A percentile compares a stretch with the other conserved stretches of the same genome.
Evolutionary conservation across 1,140 invertebrate species (phyloP).

Genomic region (Drosophila albomicans): DNA sequence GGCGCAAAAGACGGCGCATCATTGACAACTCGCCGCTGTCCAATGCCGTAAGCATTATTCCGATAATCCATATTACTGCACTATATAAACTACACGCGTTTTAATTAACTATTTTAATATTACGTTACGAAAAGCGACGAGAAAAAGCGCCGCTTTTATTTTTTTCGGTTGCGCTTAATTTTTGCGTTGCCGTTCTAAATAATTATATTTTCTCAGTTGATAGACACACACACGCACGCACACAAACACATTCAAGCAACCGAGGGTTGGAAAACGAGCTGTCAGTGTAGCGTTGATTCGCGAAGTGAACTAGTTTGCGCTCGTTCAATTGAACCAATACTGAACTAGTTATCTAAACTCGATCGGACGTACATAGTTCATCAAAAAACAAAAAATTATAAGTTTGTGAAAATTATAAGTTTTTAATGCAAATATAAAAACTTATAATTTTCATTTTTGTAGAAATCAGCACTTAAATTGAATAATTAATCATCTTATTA

Average conservation of each 20-base stretch:
- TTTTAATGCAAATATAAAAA: too few relatives aligned
- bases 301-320: background rate
- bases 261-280: slow-evolving; percentile 28
- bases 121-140: slow-evolving; percentile 2
- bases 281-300: background rate
- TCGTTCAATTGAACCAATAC: background rate
- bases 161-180: slow-evolving; percentile 1
- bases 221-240: slow-evolving; percentile 44
- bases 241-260: slow-evolving; percentile 27
- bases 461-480: too few relatives aligned
- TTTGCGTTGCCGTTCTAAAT: slow-evolving; percentile 40
- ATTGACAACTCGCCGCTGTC: slow-evolving; percentile 49
- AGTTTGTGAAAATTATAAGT: too few relatives aligned
- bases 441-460: too few relatives aligned
- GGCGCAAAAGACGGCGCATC: slow-evolving; percentile 48
- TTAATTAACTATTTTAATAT: slow-evolving; percentile 15
- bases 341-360: background rate
- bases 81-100: background rate
- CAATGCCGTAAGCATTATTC: slow-evolving; percentile 62
- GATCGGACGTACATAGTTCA: background rate
- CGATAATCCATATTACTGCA: slow-evolving; percentile 49
- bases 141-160: slow-evolving; percentile 9
- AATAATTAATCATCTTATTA: too few relatives aligned
- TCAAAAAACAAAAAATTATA: background rate
- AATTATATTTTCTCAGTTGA: slow-evolving; percentile 49